Percentiles rank a stretch among this genome's conserved stretches.
Evolutionary conservation across 2,888 invertebrate genomes (phyloP).

Genomic region (Volucella bombylans): DNA sequence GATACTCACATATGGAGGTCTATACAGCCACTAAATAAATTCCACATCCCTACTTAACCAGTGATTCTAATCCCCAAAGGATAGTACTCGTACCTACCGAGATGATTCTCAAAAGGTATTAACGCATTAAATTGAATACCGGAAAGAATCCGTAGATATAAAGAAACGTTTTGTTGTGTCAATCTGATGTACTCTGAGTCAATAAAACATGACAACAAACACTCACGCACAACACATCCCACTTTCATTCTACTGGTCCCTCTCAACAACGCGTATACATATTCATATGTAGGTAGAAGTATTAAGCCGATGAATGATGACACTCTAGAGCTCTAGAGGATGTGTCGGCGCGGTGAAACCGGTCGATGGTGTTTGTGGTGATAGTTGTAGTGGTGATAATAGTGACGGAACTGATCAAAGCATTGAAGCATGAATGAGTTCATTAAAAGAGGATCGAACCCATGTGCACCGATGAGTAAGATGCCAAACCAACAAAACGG

Average conservation of each 20-base stretch:
- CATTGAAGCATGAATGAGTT: constrained; percentile 71
- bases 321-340: constrained; percentile 56
- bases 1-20: too few relatives aligned
- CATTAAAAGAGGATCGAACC: constrained; percentile 75
- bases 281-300: not conserved
- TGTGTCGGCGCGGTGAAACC: constrained; percentile 36
- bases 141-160: constrained; percentile 13
- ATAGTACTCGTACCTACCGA: not conserved
- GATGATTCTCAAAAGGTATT: constrained; percentile 14
- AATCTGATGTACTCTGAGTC: constrained; percentile 56
- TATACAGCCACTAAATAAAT: not conserved
- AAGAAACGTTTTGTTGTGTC: constrained; percentile 46
- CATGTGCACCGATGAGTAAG: constrained; percentile 51
- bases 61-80: constrained; percentile 20
- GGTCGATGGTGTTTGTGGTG: not conserved
- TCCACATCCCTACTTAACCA: constrained; percentile 4
- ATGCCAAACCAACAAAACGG: constrained; percentile 62
- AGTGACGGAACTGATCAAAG: constrained; percentile 70
- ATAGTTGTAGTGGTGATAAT: not conserved
- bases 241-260: too few relatives aligned
- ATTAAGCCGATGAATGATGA: constrained; percentile 67
- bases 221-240: constrained; percentile 1
- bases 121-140: not conserved
- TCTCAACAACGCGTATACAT: not conserved
- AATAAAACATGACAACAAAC: constrained; percentile 64